Conservation (phyloP, 1,140 invertebrate species). For the Ostrea edulis region DNA sequence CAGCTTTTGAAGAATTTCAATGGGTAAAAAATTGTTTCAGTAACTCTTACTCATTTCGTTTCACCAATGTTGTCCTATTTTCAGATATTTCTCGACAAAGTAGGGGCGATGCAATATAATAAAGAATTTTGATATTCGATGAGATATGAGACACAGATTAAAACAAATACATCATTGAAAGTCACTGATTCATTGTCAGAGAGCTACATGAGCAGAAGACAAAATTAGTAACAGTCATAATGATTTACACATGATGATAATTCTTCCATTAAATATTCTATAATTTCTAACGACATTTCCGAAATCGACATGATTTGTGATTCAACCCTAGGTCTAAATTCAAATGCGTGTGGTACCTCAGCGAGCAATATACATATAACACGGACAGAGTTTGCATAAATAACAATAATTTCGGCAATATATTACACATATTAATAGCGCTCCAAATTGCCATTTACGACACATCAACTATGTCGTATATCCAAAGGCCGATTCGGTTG, state of each 20-base stretch:
- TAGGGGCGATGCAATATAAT: too few species aligned
- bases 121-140: too few species aligned
- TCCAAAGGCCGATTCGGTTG: slow-evolving; percentile 4
- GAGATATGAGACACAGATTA: too few species aligned
- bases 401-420: not conserved
- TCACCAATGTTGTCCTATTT: too few species aligned
- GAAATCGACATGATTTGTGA: not conserved
- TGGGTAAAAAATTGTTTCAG: too few species aligned
- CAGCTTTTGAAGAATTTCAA: too few species aligned
- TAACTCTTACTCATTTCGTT: too few species aligned
- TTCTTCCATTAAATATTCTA: not conserved
- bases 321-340: not conserved
- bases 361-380: not conserved
- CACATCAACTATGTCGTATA: not conserved
- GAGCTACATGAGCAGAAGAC: not conserved
- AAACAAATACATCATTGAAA: too few species aligned
- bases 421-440: not conserved
- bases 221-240: not conserved
- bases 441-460: not conserved
- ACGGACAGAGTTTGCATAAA: not conserved
- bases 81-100: too few species aligned
- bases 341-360: not conserved
- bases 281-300: not conserved
- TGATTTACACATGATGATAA: not conserved
- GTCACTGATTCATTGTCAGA: not conserved